Conservation (phyloP, 1,140 invertebrate species). For the Drosophila orosa region DNA sequence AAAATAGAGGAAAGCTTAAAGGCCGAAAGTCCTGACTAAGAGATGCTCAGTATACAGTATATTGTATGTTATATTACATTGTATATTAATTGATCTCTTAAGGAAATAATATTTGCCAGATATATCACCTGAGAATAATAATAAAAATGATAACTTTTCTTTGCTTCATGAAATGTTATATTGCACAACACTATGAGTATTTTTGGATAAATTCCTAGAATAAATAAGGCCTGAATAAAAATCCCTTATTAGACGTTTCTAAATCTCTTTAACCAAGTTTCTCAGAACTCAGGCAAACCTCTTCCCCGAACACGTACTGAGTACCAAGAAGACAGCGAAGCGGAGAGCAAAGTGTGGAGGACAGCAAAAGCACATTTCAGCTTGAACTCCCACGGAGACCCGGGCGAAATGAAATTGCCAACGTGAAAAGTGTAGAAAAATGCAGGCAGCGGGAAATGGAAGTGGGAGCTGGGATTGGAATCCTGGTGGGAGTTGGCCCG, state of each 20-base stretch:
- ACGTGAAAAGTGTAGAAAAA: slow-evolving; percentile 79
- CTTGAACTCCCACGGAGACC: slow-evolving; percentile 75
- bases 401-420: slow-evolving; percentile 76
- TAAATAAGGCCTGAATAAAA: not conserved
- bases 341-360: slow-evolving; percentile 42
- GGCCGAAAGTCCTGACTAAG: not conserved
- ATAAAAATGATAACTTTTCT: not conserved
- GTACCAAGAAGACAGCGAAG: slow-evolving; percentile 13
- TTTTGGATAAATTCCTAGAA: not conserved
- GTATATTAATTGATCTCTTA: too few species aligned
- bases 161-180: not conserved
- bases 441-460: slow-evolving; percentile 30
- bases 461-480: not conserved
- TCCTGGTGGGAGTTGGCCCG: slow-evolving; percentile 16
- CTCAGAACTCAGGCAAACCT: not conserved
- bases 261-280: too few species aligned
- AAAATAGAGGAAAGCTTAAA: not conserved
- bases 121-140: too few species aligned
- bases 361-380: slow-evolving; percentile 80
- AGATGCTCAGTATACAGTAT: not conserved
- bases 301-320: not conserved
- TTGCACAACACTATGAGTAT: not conserved
- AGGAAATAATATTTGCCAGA: too few species aligned
- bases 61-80: too few species aligned
- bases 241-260: too few species aligned